phyloP scores from a whole-genome alignment of 2,888 invertebrate genomes.

The Hyposoter dolosus region DNA sequence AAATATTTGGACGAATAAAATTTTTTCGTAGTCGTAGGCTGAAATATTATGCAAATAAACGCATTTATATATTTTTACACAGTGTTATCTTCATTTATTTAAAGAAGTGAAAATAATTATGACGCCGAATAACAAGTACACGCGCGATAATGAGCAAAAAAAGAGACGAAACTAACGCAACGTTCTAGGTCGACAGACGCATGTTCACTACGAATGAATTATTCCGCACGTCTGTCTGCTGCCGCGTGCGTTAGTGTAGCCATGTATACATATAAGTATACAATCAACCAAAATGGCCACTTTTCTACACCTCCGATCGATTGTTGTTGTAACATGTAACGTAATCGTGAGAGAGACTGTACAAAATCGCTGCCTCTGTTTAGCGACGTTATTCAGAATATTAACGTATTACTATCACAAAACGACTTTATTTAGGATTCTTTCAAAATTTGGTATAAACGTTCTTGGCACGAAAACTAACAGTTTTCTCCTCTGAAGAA shows the following conservation, averaged over 20 bases:
- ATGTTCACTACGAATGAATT: constrained; percentile 54
- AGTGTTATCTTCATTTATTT: not conserved
- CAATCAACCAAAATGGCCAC: constrained; percentile 46
- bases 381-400: not conserved
- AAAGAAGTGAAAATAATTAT: constrained; percentile 10
- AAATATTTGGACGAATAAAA: not conserved
- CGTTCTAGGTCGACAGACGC: constrained; percentile 48
- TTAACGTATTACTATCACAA: too few species aligned
- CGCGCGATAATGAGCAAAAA: not conserved
- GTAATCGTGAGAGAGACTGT: not conserved
- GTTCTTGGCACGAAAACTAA: too few species aligned
- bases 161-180: not conserved
- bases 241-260: constrained; percentile 30
- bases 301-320: constrained; percentile 38
- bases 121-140: not conserved
- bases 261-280: constrained; percentile 11
- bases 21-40: not conserved
- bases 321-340: constrained; percentile 42
- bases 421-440: too few species aligned
- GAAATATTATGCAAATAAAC: not conserved
- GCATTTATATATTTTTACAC: not conserved
- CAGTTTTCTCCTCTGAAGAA: too few species aligned
- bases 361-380: not conserved
- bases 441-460: too few species aligned
- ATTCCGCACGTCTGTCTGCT: constrained; percentile 59